Conservation (phyloP, 35 echinoderm and acorn worm genomes). For the Lytechinus variegatus region DNA sequence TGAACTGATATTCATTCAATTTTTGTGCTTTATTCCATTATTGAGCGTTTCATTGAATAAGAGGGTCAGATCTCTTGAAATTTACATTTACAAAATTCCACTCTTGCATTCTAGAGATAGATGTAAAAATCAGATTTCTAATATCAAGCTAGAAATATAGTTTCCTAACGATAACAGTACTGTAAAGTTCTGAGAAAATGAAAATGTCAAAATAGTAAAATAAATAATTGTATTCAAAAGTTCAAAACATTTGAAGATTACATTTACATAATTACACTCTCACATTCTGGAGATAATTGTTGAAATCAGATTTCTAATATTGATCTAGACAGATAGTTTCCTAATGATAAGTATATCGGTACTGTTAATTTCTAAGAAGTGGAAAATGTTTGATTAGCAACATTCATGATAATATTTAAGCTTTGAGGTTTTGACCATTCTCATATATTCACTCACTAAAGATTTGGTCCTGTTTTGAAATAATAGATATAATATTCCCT, state of each 20-base stretch:
- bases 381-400: not conserved
- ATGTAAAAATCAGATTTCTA: too few relatives aligned
- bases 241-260: too few relatives aligned
- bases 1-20: not conserved
- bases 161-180: too few relatives aligned
- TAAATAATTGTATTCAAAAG: too few relatives aligned
- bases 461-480: not conserved
- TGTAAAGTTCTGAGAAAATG: too few relatives aligned
- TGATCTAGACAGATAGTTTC: not conserved
- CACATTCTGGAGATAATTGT: too few relatives aligned
- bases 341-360: not conserved
- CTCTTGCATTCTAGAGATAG: too few relatives aligned
- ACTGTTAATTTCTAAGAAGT: not conserved
- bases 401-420: not conserved
- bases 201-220: too few relatives aligned
- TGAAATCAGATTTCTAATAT: too few relatives aligned
- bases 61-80: not conserved
- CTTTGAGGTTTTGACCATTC: not conserved
- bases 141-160: too few relatives aligned
- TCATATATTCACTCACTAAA: not conserved
- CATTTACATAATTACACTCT: too few relatives aligned
- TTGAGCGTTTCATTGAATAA: not conserved
- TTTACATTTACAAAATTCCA: not conserved
- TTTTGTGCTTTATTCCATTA: not conserved
- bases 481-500: not conserved